Percentiles rank a stretch among this genome's conserved stretches.
Conservation (phyloP, 2,797 vertebrate genomes). For the Chiroxiphia lanceolata region DNA sequence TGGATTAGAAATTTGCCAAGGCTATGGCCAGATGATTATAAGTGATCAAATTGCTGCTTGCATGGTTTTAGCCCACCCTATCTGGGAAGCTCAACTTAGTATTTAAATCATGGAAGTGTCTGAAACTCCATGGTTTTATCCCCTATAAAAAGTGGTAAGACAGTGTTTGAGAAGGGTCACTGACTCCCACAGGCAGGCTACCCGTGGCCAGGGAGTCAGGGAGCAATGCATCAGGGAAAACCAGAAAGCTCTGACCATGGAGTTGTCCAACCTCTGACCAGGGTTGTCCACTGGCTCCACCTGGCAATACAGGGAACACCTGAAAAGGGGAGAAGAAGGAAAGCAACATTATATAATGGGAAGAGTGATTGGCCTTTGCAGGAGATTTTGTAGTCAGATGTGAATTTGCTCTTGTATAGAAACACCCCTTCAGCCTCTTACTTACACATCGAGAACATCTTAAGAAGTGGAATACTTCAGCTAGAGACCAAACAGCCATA, state of each 20-base stretch:
- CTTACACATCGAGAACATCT: not conserved
- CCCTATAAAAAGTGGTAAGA: not conserved
- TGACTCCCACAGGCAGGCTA: rapidly evolving
- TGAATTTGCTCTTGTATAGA: not conserved
- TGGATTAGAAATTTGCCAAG: not conserved
- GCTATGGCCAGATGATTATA: not conserved
- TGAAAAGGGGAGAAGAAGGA: not conserved
- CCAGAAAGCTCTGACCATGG: not conserved
- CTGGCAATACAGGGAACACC: not conserved
- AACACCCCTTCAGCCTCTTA: rapidly evolving
- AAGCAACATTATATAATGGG: not conserved
- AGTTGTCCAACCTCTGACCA: too few species aligned
- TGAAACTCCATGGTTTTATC: not conserved
- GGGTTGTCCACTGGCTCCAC: not conserved
- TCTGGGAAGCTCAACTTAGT: not conserved
- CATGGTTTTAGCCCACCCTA: not conserved
- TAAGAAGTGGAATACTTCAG: not conserved
- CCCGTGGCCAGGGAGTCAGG: not conserved
- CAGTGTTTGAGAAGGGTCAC: not conserved
- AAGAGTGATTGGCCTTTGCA: not conserved
- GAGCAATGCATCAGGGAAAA: not conserved
- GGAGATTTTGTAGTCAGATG: not conserved
- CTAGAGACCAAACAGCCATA: not conserved
- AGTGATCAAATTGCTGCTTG: not conserved
- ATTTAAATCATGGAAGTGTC: not conserved